Conservation (phyloP, 2,113 vertebrate genomes). For the Austrofundulus limnaeus region DNA sequence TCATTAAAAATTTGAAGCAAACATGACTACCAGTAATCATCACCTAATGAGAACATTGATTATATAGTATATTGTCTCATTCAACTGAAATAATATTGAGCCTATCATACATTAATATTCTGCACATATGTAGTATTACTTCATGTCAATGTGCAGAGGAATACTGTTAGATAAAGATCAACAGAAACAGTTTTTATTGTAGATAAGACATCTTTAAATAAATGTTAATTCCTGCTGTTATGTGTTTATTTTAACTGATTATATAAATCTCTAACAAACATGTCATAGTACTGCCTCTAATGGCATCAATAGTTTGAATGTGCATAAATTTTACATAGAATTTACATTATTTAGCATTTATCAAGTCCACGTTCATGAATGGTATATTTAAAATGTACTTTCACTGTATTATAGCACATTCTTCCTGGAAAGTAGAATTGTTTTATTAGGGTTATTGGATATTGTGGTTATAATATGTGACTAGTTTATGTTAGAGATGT, state of each 20-base stretch:
- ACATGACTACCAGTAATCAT: conserved; percentile 7
- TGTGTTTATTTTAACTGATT: neutral
- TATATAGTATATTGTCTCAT: neutral
- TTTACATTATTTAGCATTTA: neutral
- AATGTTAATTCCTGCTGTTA: no score
- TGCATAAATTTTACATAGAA: neutral
- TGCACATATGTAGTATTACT: neutral
- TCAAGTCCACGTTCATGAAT: neutral
- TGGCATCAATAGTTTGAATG: neutral
- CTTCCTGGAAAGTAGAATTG: neutral
- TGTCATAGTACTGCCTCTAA: neutral
- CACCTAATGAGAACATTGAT: neutral
- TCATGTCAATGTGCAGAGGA: neutral
- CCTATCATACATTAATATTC: neutral
- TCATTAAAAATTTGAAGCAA: conserved; percentile 7
- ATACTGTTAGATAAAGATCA: neutral
- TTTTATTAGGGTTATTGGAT: neutral
- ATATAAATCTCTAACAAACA: no score
- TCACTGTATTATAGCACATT: neutral
- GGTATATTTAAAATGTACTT: neutral
- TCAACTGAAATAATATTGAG: conserved; percentile 1
- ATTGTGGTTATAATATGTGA: no score
- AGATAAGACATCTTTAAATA: no score
- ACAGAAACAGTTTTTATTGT: no score
- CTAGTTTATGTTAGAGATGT: neutral